A percentile compares a stretch with the other conserved stretches of the same genome.
These are phyloP conservation scores for Ellobium chinense DNA, from an alignment of 2,888 invertebrate genomes.

Conservation along the genomic window DNA sequence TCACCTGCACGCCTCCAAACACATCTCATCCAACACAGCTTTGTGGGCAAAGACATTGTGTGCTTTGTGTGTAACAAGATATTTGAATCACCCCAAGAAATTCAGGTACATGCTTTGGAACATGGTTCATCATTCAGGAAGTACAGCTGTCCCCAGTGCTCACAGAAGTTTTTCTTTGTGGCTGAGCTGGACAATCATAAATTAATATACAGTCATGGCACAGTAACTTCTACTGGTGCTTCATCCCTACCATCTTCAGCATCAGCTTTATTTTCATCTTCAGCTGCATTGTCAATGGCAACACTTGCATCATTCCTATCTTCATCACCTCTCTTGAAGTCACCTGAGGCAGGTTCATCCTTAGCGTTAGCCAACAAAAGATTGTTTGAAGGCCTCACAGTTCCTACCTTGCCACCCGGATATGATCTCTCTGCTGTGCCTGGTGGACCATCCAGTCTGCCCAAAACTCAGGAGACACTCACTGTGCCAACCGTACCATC, in stretches of 20 bases:
- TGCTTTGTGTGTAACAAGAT: constrained; percentile 94
- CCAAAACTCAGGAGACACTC: constrained; percentile 27
- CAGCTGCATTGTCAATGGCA: constrained; percentile 38
- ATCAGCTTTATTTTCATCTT: constrained; percentile 29
- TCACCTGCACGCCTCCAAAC: constrained; percentile 90
- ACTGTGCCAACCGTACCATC: constrained; percentile 14
- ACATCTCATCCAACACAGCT: constrained; percentile 95
- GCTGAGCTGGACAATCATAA: constrained; percentile 93
- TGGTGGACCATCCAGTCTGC: neutral
- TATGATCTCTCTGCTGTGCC: constrained; percentile 5
- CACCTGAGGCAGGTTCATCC: constrained; percentile 6
- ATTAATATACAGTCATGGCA: constrained; percentile 58
- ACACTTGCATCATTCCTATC: constrained; percentile 37
- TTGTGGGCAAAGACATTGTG: constrained; percentile 89
- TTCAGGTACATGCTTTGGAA: constrained; percentile 90
- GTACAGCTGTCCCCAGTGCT: constrained; percentile 90
- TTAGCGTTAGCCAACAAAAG: neutral
- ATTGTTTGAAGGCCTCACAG: neutral
- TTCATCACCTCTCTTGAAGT: constrained; percentile 28
- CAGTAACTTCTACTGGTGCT: neutral
- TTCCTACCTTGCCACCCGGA: neutral
- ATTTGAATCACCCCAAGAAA: constrained; percentile 89
- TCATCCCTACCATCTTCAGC: constrained; percentile 2
- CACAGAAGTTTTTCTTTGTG: constrained; percentile 92
- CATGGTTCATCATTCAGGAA: constrained; percentile 90